Base-by-base conservation (phyloP, 2,797 vertebrate species). In the Lophotriccus pileatus region DNA sequence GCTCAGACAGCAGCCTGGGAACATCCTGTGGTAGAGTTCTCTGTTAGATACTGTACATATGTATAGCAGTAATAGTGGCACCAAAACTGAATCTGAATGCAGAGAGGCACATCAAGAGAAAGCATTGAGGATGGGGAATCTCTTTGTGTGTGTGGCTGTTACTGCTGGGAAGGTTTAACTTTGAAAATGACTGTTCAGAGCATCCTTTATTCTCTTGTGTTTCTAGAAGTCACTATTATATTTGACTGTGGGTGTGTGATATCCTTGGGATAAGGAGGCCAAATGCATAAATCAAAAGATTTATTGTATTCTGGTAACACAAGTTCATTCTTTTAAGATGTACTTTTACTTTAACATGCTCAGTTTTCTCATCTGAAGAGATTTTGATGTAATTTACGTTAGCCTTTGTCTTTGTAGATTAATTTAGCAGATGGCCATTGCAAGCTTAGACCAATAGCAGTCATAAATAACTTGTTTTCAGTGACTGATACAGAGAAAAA, bases 81-180 rank as follows among this genome's bases (percentile, higher is more conserved):
- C 12, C n/a, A 66, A 52, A 66, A 37, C 39, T 46, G 43, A 73
- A 36, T 30, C 25, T 58, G 28, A 44, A 32, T 28, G 10, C 46
- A 72, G 30, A 79, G 59, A 30, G 28, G 23, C 32, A 44, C 8
- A 3, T 22, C 19, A 47, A 50, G 58, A 78, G 52, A 41, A 36
- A 3, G 2, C 24, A 3, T 1, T 46, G 59, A 82, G 10, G 10
- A 21, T 49, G 12, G 23, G 5, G 0, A 52, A 1, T 73, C 22
- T 69, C 13, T 85, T 4, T 30, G 24, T 70, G 44, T 39, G 23
- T 39, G 47, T 59, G n/a, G 2, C 49, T 36, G 36, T 78, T 69
- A 27, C 13, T 52, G 34, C 55, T 75, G 55, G 22, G 43, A 43
- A 63, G 39, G 34, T 74, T 77, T 10, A 75, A 18, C 36, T 82